Evolutionary conservation across 2,113 vertebrate genomes (phyloP).

Genomic region (Apus apus): DNA sequence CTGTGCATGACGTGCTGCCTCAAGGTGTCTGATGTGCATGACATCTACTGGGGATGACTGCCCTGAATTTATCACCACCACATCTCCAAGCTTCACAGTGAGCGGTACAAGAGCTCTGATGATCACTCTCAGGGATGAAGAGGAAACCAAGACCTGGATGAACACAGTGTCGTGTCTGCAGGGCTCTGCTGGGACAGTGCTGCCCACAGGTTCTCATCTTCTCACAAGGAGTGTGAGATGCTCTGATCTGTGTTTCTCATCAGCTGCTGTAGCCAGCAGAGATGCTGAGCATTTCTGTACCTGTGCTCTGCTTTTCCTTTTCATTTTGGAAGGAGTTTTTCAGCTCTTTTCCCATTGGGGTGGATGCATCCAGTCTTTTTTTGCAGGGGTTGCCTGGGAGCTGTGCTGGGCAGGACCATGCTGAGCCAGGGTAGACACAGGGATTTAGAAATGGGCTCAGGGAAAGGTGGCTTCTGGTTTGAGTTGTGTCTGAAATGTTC

Average conservation of each 20-base stretch:
- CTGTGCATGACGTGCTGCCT: not conserved
- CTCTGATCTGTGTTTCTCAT: not conserved
- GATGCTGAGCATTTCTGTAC: rapidly evolving
- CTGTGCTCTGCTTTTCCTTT: not conserved
- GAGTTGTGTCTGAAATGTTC: not conserved
- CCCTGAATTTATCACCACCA: not conserved
- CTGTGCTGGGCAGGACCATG: not conserved
- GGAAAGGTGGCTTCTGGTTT: not conserved
- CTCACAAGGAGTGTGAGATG: not conserved
- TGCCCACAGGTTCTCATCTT: not conserved
- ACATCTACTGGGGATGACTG: not conserved
- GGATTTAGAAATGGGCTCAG: not conserved
- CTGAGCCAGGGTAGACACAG: rapidly evolving
- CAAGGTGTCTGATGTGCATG: not conserved
- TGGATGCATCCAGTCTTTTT: not conserved
- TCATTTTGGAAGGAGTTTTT: not conserved
- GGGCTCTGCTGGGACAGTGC: rapidly evolving
- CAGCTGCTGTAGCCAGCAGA: not conserved
- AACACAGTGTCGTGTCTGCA: not conserved
- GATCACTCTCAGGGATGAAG: no score
- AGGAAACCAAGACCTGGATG: not conserved
- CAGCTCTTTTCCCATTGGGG: not conserved
- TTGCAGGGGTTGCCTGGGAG: not conserved
- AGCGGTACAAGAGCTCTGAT: not conserved
- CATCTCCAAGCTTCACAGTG: not conserved